Evolutionary conservation across 2,888 invertebrate species (phyloP), one percentile per base, ranked within the genome.

Genomic region (Chelonus formosanus): DNA sequence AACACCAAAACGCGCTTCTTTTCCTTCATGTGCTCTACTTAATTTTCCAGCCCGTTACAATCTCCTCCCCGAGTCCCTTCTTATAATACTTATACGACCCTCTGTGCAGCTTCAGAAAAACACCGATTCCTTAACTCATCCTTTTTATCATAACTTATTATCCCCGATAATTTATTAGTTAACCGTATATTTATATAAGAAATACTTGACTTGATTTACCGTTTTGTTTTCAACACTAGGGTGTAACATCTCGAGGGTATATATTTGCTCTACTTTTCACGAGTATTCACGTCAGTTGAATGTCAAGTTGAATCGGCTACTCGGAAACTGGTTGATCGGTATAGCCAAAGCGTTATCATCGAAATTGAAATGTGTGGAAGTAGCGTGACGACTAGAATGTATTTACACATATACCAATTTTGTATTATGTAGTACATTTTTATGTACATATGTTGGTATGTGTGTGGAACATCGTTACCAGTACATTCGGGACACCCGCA

Each of bases 1-100:
- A 40, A 8, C 66, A n/a, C 6, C 50, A 47, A 61, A 52, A 53
- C 53, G 32, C 58, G 40, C 40, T 40, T 40, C 40, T 40, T 40
- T 40, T 40, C 40, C 40, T 40, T 56, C 43, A 57, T 57, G 53
- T 53, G 54, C 60, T 63, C 47, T 59, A 58, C 64, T 66, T 70
- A 65, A 70, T 71, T 69, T 73, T 67, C 63, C 64, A 63, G 62
- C 36, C 60, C 47, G 64, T 65, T 69, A 70, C 64, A 40, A 63
- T 50, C 60, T 34, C 54, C 61, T 48, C 43, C 58, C 58, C 47
- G 34, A 45, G 47, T 54, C 10, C 4, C 20, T 10, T 34, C 4
- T 31, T 34, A 8, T 40, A 40, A 4, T 40, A 40, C 40, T 40
- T 40, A 6, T 40, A 4, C 6, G 5, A 40, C 40, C 40, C 40